Percentiles rank a stretch among this genome's conserved stretches.
Evolutionary conservation across 1,140 invertebrate genomes (phyloP).

Genomic region (Gonatopus flavifemur): DNA sequence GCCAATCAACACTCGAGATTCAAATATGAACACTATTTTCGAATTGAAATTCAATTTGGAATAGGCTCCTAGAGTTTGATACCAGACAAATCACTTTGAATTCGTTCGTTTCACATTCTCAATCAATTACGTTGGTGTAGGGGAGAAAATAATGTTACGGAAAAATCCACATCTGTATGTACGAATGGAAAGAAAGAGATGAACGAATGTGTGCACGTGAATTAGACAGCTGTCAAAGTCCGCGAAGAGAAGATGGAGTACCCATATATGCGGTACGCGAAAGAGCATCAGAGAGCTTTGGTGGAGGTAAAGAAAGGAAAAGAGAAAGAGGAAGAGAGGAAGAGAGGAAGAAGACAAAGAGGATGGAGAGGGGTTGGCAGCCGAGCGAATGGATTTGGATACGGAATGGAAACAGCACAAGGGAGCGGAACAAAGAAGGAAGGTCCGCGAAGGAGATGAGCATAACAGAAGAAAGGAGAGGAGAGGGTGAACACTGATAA

Average conservation of each 20-base stretch:
- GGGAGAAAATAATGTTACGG: too few species aligned
- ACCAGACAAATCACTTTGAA: too few species aligned
- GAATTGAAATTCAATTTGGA: too few species aligned
- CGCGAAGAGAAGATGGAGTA: conserved; percentile 38
- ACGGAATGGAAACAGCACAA: conserved; percentile 27
- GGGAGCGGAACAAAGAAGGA: conserved; percentile 13
- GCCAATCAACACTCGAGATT: too few species aligned
- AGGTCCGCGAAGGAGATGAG: too few species aligned
- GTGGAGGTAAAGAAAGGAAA: conserved; percentile 1
- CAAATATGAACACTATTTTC: too few species aligned
- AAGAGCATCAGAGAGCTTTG: conserved; percentile 34
- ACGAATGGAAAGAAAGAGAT: too few species aligned
- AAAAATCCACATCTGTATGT: conserved; percentile 29
- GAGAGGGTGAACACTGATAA: conserved; percentile 53
- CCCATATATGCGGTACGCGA: conserved; percentile 39
- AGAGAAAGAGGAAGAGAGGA: conserved; percentile 14
- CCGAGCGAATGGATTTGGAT: conserved; percentile 36
- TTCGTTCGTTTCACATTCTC: too few species aligned
- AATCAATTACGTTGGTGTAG: too few species aligned
- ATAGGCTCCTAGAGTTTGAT: too few species aligned
- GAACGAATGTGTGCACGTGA: conserved; percentile 32
- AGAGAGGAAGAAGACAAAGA: background rate
- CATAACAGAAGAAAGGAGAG: conserved; percentile 20
- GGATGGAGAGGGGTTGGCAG: conserved; percentile 23
- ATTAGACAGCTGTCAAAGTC: conserved; percentile 42